Conservation (phyloP, 2,888 invertebrate genomes). For the Thymelicus sylvestris region DNA sequence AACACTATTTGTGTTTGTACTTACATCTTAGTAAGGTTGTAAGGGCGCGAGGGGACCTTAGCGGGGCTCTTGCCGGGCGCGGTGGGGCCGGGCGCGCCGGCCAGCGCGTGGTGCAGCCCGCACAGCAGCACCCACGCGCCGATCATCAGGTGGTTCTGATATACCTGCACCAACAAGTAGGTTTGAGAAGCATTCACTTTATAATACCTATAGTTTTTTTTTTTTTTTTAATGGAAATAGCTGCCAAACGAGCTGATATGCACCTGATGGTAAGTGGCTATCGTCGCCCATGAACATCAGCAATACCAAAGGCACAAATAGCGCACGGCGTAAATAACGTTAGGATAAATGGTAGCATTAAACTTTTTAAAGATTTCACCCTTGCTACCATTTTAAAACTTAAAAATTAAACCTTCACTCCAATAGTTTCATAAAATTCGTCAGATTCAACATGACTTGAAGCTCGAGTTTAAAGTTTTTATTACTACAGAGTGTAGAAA, state of each 20-base stretch:
- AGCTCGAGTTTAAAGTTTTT: background rate
- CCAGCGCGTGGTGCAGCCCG: constrained; percentile 93
- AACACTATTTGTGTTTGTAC: constrained; percentile 40
- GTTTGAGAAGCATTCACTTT: too few species aligned
- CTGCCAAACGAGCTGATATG: too few species aligned
- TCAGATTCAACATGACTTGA: background rate
- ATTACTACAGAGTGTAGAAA: too few species aligned
- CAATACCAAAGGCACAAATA: too few species aligned
- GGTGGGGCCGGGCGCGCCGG: constrained; percentile 84
- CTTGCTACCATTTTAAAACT: too few species aligned
- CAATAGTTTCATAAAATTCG: background rate
- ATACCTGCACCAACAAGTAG: constrained; percentile 79
- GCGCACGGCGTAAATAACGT: too few species aligned
- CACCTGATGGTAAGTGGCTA: too few species aligned
- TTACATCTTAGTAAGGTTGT: constrained; percentile 79
- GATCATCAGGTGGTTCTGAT: constrained; percentile 95
- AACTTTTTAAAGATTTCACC: background rate
- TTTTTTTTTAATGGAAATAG: too few species aligned
- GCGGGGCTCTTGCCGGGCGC: constrained; percentile 75
- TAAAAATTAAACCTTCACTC: too few species aligned
- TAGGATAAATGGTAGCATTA: too few species aligned
- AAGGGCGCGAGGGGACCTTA: constrained; percentile 69
- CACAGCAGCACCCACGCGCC: constrained; percentile 95
- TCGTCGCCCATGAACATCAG: too few species aligned
- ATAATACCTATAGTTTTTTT: too few species aligned